Evolutionary conservation across 2,113 vertebrate species (phyloP), one percentile per base, ranked within the genome.

Genomic region (Machaerirhynchus nigripectus): DNA sequence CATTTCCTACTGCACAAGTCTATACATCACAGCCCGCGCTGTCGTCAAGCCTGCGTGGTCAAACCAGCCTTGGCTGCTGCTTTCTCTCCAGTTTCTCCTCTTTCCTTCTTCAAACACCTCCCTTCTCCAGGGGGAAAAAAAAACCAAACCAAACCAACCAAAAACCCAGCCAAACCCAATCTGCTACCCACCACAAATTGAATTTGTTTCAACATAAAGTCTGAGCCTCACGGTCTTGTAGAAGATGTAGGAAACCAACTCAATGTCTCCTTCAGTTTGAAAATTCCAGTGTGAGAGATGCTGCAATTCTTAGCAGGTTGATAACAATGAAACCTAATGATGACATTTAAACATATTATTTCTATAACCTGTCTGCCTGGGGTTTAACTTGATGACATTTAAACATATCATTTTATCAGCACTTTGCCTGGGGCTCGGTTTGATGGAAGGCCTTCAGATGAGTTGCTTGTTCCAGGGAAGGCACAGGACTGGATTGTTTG

Each of bases 1-100:
- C 96, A 93, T 89, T 50, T 81, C 96, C 95, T 89, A 15, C 95
- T 93, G 90, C 95, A 96, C 75, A 24, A 74, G 68, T 92, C 79
- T 59, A 77, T 80, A 90, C 96, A 96, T 92, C 92, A 90, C 95
- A 86, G 40, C 87, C 63, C 4, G 4, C 0, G 3, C 79, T 77
- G 68, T 3, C 26, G 10, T 90, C 94, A 70, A 52, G 50, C 76
- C 67, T 64, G 78, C 70, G 0, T 90, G 75, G 75, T 77, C 94
- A 86, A 67, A 86, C 75, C 5, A 4, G 71, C 63, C 44, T 44
- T 33, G 59, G 35, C 82, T 96, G 55, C 46, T 74, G 78, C 12
- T 19, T 56, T 30, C 75, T 55, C 47, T 61, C 23, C 82, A 59
- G 26, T 46, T 81, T 59, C 52, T 86, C 35, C n/a, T 56, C 64